A percentile compares a stretch with the other conserved stretches of the same genome.
Conservation (phyloP, 92 coral and sea anemone species). For the Palythoa caribaeorum region DNA sequence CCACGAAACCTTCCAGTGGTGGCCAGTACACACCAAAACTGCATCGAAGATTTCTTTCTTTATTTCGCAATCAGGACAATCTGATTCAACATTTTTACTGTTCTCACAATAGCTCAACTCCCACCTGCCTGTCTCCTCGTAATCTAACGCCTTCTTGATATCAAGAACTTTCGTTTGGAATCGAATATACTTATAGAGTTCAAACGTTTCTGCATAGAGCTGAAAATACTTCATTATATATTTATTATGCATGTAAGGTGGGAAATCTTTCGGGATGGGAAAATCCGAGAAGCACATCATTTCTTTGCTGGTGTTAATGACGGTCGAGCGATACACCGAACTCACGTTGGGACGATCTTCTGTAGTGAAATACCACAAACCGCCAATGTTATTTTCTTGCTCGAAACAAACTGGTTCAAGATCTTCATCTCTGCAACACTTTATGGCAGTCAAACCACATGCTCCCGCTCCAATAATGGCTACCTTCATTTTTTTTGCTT, state of each 20-base stretch:
- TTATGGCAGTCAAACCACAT: conserved; percentile 71
- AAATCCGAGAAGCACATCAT: conserved; percentile 71
- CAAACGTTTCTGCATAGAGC: conserved; percentile 47
- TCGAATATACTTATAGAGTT: conserved; percentile 39
- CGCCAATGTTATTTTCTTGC: conserved; percentile 67
- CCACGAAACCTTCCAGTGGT: conserved; percentile 39
- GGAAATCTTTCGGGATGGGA: conserved; percentile 53
- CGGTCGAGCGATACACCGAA: conserved; percentile 60
- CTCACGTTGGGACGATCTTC: conserved; percentile 40
- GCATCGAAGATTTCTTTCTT: conserved; percentile 43
- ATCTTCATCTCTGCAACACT: conserved; percentile 73
- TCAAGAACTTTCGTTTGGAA: conserved; percentile 40
- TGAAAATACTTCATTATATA: conserved; percentile 48
- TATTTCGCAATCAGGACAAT: background rate
- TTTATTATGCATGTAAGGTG: conserved; percentile 52
- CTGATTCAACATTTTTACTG: background rate
- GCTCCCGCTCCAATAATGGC: conserved; percentile 76
- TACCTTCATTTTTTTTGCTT: conserved; percentile 44
- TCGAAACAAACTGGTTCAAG: conserved; percentile 75
- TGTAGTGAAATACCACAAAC: conserved; percentile 72
- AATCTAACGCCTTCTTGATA: conserved; percentile 36
- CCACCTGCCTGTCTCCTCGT: conserved; percentile 57
- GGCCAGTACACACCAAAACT: conserved; percentile 60
- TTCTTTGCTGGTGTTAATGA: conserved; percentile 61
- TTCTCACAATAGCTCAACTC: background rate